Conservation (phyloP, 2,797 vertebrate genomes). For the Paratrypauchen microcephalus region DNA sequence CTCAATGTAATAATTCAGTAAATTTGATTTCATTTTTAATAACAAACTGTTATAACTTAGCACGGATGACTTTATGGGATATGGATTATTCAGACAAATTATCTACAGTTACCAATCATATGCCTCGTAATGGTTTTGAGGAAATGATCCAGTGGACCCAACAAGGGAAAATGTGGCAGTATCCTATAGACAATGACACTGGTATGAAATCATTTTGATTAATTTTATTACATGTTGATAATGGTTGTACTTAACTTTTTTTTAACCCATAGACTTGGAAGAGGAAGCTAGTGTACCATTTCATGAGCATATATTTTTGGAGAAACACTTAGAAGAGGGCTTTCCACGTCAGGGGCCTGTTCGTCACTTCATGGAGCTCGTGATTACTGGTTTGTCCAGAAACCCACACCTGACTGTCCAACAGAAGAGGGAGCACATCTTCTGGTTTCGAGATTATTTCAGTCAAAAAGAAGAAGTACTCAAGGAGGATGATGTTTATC, state of each 20-base stretch:
- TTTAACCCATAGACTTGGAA: slow-evolving; percentile 80
- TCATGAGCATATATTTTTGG: slow-evolving; percentile 93
- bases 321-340: slow-evolving; percentile 83
- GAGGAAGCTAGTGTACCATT: slow-evolving; percentile 86
- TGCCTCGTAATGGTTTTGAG: slow-evolving; percentile 85
- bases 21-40: neutral
- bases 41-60: slow-evolving; percentile 36
- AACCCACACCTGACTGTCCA: slow-evolving; percentile 87
- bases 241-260: slow-evolving; percentile 1
- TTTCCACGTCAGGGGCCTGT: slow-evolving; percentile 90
- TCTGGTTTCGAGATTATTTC: slow-evolving; percentile 95
- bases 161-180: slow-evolving; percentile 91
- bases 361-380: slow-evolving; percentile 95
- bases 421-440: slow-evolving; percentile 91
- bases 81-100: slow-evolving; percentile 84
- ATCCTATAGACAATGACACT: slow-evolving; percentile 90
- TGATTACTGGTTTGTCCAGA: slow-evolving; percentile 87
- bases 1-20: neutral
- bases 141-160: slow-evolving; percentile 96
- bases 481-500: slow-evolving; percentile 75
- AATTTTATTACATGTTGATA: neutral
- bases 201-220: slow-evolving; percentile 67
- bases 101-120: slow-evolving; percentile 64
- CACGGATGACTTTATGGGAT: slow-evolving; percentile 89
- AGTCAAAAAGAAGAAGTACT: slow-evolving; percentile 85